Base-by-base conservation (phyloP, 2,113 vertebrate species). In the Panthera leo region DNA sequence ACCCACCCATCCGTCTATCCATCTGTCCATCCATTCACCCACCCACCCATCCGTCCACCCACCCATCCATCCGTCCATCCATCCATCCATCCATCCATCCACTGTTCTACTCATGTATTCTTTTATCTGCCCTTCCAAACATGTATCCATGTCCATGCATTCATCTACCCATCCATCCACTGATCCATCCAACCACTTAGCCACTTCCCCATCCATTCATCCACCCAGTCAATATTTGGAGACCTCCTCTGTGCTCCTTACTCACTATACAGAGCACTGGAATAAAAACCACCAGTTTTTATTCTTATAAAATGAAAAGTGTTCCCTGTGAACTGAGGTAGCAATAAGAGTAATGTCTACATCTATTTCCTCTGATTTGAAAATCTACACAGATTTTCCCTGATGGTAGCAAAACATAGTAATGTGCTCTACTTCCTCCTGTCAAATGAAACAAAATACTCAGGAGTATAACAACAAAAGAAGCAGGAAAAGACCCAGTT, bases 391-490 rank as follows among this genome's bases (percentile, higher is more conserved):
- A 67, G 45, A 58, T 93, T 78, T 95, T 45, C 45, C 82, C 16
- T 34, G 80, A 89, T 27, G 82, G 61, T 4, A 94, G 75, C 18
- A 85, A 95, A 96, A 82, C n/a, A 91, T 7, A 78, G 25, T 51
- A 42, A 23, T 34, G 15, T 14, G 67, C 25, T 83, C 42, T 76
- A 78, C 71, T 94, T 91, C 42, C 87, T 89, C 86, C 51, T 67
- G 29, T 53, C 45, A 92, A 88, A 36, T 23, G 65, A 76, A 96
- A 85, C 78, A 76, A 76, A 42, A 92, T 73, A 48, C 84, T 68
- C 65, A 29, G 65, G 55, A 88, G 58, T n/a, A 36, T 79, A 45
- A 92, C 55, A 94, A 92, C 85, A 94, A 85, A 95, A 80, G 36
- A n/a, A 45, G 29, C 65, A 96, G 51, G 34, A 71, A 85, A 95